Conservation (phyloP, 2,888 invertebrate species). For the Liodrosophila aerea region DNA sequence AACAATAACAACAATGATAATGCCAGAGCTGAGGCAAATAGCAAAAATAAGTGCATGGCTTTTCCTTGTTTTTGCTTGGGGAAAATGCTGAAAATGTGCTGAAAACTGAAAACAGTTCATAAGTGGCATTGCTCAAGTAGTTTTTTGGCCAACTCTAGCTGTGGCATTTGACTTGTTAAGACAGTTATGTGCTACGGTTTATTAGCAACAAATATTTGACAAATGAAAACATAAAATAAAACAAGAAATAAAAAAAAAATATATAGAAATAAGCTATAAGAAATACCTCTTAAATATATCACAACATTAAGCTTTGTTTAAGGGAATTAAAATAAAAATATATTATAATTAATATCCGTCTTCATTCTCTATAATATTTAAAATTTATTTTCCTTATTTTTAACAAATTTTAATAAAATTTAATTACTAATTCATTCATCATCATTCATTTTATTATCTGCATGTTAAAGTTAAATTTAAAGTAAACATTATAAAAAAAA, state of each 20-base stretch:
- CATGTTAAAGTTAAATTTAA: no score
- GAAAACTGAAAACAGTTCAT: conserved; percentile 24
- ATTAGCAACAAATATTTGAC: background rate
- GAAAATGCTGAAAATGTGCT: background rate
- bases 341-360: no score
- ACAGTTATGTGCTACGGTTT: background rate
- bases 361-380: no score
- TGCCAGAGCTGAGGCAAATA: conserved; percentile 26
- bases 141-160: conserved; percentile 13
- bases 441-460: no score
- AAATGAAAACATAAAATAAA: background rate
- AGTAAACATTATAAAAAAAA: no score
- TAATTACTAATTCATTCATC: no score
- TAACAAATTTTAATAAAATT: no score
- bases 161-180: conserved; percentile 21
- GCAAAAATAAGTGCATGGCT: conserved; percentile 14
- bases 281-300: no score
- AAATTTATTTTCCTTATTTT: no score
- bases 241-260: background rate
- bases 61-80: background rate
- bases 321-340: no score
- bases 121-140: conserved; percentile 34
- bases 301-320: no score
- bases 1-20: conserved; percentile 26
- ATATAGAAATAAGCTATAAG: no score